Evolutionary conservation across 2,797 vertebrate species (phyloP), one percentile per base, ranked within the genome.

Genomic region (Crax fasciolata): DNA sequence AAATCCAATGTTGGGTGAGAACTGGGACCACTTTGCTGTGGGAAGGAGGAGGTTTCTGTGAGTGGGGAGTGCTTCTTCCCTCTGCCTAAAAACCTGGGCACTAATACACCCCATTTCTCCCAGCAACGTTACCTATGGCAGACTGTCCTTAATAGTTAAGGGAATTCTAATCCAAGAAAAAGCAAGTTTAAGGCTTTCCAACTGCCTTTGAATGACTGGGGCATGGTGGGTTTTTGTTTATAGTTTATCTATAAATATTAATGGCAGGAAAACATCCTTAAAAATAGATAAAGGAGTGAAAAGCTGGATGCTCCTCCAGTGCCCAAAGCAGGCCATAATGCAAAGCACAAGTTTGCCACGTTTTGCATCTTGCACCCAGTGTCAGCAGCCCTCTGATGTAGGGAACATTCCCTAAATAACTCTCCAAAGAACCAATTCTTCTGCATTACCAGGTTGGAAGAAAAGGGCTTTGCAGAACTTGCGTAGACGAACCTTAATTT

Each of bases 391-490:
- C 27, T 6, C 23, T 14, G 27, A 20, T 0, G 6, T 6, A 20
- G 21, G 55, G 41, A 68, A 6, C 8, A 2, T 8, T 30, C 25
- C 27, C 38, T 65, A 21, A 81, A 89, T 7, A 41, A 30, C 24
- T 25, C 54, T 35, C 6, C 39, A 27, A 63, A 68, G 11, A 39
- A 46, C 21, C 6, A 1, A 2, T 55, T 65, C 13, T 75, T n/a
- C 39, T 28, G 2, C 7, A 2, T 0, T 30, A 46, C 5, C 46
- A 62, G 4, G 9, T 8, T 38, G 24, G 39, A 76, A 28, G 20
- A 43, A 30, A 89, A 75, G 30, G 3, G 4, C 7, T 54, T 66
- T 48, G 18, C 61, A 83, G 77, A 55, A 13, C 41, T 80, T 17
- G 6, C 9, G 0, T 4, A 18, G 8, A 30, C 35, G 5, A 48